Percentiles rank a stretch among this genome's conserved stretches.
These are phyloP conservation scores for Hippocampus kuda DNA, from an alignment of 2,797 vertebrate species.

Conservation along the genomic window DNA sequence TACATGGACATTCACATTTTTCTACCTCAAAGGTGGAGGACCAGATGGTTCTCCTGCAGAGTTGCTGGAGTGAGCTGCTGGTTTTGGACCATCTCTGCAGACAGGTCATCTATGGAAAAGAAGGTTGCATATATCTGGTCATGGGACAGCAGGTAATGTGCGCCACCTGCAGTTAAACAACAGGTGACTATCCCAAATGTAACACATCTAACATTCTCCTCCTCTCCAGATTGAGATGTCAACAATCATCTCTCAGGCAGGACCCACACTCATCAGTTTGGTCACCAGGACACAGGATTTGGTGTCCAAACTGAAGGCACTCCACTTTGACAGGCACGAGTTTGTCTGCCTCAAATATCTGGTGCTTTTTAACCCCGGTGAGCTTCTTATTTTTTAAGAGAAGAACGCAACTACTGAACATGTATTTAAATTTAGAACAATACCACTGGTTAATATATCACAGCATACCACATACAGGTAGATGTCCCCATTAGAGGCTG, in stretches of 20 bases:
- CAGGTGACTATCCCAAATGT: not conserved
- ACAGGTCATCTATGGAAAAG: conserved; percentile 69
- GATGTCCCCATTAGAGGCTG: too few species aligned
- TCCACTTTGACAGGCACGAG: conserved; percentile 69
- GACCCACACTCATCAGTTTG: conserved; percentile 59
- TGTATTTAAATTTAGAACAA: not conserved
- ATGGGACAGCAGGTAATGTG: conserved; percentile 70
- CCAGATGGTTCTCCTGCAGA: conserved; percentile 75
- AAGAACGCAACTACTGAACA: not conserved
- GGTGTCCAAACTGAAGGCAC: conserved; percentile 66
- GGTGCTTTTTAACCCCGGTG: conserved; percentile 74
- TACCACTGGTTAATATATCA: not conserved
- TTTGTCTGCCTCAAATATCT: conserved; percentile 76
- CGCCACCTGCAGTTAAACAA: not conserved
- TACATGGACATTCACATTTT: not conserved
- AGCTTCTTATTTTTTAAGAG: conserved; percentile 20
- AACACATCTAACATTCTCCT: not conserved
- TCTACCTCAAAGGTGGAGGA: conserved; percentile 65
- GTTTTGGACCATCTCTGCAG: conserved; percentile 74
- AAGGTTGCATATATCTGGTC: conserved; percentile 70
- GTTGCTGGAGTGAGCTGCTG: conserved; percentile 76
- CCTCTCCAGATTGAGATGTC: conserved; percentile 66
- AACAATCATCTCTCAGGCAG: conserved; percentile 68
- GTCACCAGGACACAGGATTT: conserved; percentile 72
- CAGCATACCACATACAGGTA: too few species aligned